Evolutionary conservation across 2,797 vertebrate genomes (phyloP).

Genomic region (Enteromius fasciolatus): DNA sequence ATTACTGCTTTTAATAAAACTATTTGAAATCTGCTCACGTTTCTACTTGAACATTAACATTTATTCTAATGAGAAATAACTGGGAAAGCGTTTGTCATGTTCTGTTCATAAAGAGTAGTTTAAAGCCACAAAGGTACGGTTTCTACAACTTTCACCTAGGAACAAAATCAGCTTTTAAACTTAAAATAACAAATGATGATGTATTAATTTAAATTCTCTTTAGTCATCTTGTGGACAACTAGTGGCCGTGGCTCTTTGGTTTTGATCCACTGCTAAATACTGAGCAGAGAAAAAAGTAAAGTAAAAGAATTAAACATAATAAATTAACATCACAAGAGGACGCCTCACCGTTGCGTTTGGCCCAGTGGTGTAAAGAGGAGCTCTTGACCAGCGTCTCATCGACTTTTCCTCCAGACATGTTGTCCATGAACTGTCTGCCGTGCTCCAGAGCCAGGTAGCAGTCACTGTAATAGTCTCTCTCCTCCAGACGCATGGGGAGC

Average conservation of each 20-base stretch:
- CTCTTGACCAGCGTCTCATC: slow-evolving; percentile 95
- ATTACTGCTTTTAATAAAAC: not conserved
- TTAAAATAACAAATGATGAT: not conserved
- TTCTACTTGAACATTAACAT: not conserved
- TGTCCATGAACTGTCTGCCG: slow-evolving; percentile 98
- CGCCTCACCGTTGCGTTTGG: slow-evolving; percentile 87
- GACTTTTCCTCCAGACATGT: slow-evolving; percentile 98
- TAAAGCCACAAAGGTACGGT: too few relatives aligned
- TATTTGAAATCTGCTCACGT: not conserved
- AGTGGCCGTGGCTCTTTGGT: not conserved
- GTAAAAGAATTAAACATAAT: not conserved
- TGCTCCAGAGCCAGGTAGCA: slow-evolving; percentile 97
- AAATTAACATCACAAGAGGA: not conserved
- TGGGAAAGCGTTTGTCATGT: not conserved
- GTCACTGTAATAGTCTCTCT: slow-evolving; percentile 93
- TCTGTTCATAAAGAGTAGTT: not conserved
- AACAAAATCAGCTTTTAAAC: too few relatives aligned
- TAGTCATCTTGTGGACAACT: not conserved
- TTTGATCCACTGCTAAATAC: not conserved
- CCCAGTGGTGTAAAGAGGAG: slow-evolving; percentile 96
- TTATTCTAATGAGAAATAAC: not conserved
- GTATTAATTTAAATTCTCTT: not conserved
- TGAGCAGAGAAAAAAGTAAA: not conserved
- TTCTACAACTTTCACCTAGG: too few relatives aligned
- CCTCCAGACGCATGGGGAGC: slow-evolving; percentile 83